These are phyloP conservation scores for Acanthis flammea DNA, from an alignment of 2,797 vertebrate species.

Conservation along the genomic window DNA sequence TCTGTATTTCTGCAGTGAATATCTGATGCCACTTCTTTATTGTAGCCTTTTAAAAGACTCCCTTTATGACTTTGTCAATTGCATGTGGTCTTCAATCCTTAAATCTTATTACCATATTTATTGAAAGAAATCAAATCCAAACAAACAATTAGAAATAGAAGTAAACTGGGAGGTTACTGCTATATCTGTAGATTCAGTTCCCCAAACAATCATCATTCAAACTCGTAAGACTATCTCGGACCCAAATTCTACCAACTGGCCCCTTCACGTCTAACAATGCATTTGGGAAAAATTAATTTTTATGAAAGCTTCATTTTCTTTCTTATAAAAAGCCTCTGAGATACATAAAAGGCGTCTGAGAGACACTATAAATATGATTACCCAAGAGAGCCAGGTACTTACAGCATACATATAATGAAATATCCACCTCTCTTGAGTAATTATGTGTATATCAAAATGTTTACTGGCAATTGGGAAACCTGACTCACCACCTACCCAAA, in stretches of 20 bases:
- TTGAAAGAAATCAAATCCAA: conserved; percentile 58
- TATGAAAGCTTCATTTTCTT: not conserved
- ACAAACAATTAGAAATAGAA: conserved; percentile 50
- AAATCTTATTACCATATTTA: conserved; percentile 57
- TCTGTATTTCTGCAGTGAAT: not conserved
- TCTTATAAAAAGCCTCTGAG: conserved; percentile 2
- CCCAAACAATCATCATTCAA: not conserved
- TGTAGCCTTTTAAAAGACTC: not conserved
- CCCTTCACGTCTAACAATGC: not conserved
- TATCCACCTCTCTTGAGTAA: conserved; percentile 15
- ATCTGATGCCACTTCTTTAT: conserved; percentile 6
- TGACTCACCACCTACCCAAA: conserved; percentile 18
- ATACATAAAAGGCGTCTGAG: not conserved
- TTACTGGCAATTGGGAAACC: conserved; percentile 33
- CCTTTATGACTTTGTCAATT: conserved; percentile 44
- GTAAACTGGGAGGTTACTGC: conserved; percentile 19
- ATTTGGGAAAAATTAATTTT: conserved; percentile 33
- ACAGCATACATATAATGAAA: conserved; percentile 25
- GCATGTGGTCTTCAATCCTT: conserved; percentile 25
- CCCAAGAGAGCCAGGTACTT: not conserved
- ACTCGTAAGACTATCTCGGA: not conserved
- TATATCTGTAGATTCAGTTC: not conserved
- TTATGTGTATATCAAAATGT: conserved; percentile 9
- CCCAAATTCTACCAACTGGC: not conserved
- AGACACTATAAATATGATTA: not conserved